Base-by-base conservation (phyloP, 2,113 vertebrate genomes). In the Nothobranchius furzeri region DNA sequence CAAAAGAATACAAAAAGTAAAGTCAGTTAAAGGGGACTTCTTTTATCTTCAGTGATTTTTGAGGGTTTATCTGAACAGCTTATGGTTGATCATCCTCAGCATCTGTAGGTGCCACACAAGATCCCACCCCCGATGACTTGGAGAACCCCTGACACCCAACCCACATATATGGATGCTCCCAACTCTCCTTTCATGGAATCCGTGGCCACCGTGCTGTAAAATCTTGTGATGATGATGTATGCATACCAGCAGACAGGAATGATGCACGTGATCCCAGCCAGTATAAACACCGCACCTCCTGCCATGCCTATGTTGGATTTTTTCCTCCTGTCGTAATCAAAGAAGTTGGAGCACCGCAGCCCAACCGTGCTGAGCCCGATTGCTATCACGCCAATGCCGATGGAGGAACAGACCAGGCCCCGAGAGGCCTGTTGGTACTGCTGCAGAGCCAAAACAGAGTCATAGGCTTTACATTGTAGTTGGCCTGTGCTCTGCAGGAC, bases 111-210 rank as follows among this genome's bases (percentile, higher is more conserved):
- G 90, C 0, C 89, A 80, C 95, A 94, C n/a, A 97, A 79, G 6
- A 94, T 72, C 0, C 88, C 91, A n/a, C 97, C 96, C 0, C 96
- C 96, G 0, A 95, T 88, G 68, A 98, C 53, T 6, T 94, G 91
- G 59, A 98, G 91, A 3, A 86, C 93, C 0, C 95, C 93, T 0
- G 96, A 90, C 0, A 82, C 90, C 95, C 95, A 96, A 75, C 96
- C 96, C 0, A 97, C 81, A 67, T 97, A 98, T 17, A 98, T 92
- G 35, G 95, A 94, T 2, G 95, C 92, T 12, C 96, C 97, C 37
- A 98, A 84, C 75, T 98, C 96, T 6, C 95, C 92, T 70, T 89
- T 93, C 47, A 92, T 88, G 37, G 78, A 92, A 1, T 90, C 57
- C 0, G 87, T 92, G 53, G 92, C 82, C 79, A 91, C 62, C 1